Base-by-base conservation (phyloP, 2,888 invertebrate genomes). In the Ornithoptera alexandrae region DNA sequence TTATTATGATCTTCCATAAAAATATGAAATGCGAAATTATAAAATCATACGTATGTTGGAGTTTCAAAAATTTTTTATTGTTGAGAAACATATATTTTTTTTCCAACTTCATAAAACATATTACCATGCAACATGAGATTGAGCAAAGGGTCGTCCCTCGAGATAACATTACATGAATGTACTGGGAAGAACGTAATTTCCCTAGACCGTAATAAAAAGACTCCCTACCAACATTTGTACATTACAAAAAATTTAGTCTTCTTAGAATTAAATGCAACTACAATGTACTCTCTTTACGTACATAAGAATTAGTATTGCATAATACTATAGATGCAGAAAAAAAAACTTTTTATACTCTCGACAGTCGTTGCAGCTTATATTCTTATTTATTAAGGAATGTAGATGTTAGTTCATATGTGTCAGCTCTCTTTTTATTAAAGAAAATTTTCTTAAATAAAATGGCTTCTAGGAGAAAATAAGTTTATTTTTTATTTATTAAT, bases 151-250 rank as follows among this genome's bases (percentile, higher is more conserved):
- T 67, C 61, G 61, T 30, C 67, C 61, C 61, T 22, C 18, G 67
- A 67, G 67, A 61, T 42, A 50, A 61, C 79, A 79, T 82, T 79
- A 76, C 78, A 79, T 79, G 76, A 83, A 84, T 81, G 80, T 81
- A 61, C 67, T 53, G 39, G 56, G 79, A 74, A 83, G 83, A 84
- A 81, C 80, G 82, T 78, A 81, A 81, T 83, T 84, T 84, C 84
- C 81, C 80, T 74, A 75, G 82, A 79, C 80, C 76, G 74, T 81
- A 80, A 83, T 87, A 84, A 86, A 86, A 81, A 73, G 76, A 72
- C 75, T 75, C 75, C 76, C 78, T 80, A 78, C 83, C 84, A 82
- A 66, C 60, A 17, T 66, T 66, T 81, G 81, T 78, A 60, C 36
- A 17, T 1, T 50, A 22, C 22, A 22, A 15, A 50, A 50, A 50